Conservation (phyloP, 2,888 invertebrate species). For the Melanargia galathea region DNA sequence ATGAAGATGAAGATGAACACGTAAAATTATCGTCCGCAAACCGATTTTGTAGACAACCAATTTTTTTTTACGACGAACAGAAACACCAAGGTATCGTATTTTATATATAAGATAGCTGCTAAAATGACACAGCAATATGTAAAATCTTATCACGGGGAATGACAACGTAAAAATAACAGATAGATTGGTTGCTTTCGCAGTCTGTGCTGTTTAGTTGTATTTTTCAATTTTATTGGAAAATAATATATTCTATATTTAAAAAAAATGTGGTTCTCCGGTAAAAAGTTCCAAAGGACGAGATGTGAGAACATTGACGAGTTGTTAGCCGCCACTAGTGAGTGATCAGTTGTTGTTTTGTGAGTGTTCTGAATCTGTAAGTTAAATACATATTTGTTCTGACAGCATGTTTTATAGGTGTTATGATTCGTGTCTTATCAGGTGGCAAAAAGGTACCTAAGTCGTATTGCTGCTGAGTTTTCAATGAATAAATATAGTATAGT, state of each 20-base stretch:
- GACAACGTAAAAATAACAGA: slow-evolving; percentile 33
- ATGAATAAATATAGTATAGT: not conserved
- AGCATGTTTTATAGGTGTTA: not conserved
- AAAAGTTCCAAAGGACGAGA: slow-evolving; percentile 55
- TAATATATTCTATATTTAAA: not conserved
- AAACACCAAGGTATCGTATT: not conserved
- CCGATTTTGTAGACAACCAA: too few relatives aligned
- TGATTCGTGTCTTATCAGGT: slow-evolving; percentile 6
- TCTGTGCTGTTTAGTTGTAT: slow-evolving; percentile 17
- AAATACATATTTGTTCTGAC: slow-evolving; percentile 13
- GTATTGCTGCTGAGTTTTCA: not conserved
- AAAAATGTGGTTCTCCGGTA: slow-evolving; percentile 66
- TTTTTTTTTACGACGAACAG: slow-evolving; percentile 7
- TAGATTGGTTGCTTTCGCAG: slow-evolving; percentile 29
- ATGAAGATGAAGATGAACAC: too few relatives aligned
- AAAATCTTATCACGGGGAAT: slow-evolving; percentile 37
- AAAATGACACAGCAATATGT: slow-evolving; percentile 32
- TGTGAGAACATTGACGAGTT: slow-evolving; percentile 63
- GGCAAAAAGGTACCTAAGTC: not conserved
- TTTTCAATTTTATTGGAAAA: slow-evolving; percentile 19
- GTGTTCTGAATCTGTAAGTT: slow-evolving; percentile 16
- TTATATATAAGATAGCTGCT: slow-evolving; percentile 5
- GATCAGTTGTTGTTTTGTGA: slow-evolving; percentile 29
- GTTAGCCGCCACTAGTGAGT: slow-evolving; percentile 59
- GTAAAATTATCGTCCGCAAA: too few relatives aligned